Conservation (phyloP, 2,113 vertebrate species). For the Nothobranchius kuhntae region DNA sequence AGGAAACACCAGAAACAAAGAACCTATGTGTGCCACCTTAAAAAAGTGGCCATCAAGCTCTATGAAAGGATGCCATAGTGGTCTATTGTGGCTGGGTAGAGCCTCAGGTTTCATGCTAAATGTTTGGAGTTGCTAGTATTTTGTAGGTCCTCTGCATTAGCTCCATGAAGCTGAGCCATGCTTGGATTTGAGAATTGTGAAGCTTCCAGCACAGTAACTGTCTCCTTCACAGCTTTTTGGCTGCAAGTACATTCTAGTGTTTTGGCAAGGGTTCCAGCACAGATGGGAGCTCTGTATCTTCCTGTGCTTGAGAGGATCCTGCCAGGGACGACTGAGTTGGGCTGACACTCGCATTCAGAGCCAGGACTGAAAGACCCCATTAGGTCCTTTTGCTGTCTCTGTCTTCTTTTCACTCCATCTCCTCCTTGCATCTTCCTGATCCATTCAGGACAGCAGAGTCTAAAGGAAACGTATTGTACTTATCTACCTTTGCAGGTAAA, state of each 20-base stretch:
- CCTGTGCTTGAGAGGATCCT: slow-evolving; percentile 50
- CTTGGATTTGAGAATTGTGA: slow-evolving; percentile 14
- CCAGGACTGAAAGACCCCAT: slow-evolving; percentile 28
- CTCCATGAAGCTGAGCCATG: neutral
- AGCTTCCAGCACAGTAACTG: slow-evolving; percentile 45
- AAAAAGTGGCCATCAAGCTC: slow-evolving; percentile 56
- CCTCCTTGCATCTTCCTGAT: neutral
- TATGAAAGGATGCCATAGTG: slow-evolving; percentile 36
- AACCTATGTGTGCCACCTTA: slow-evolving; percentile 60
- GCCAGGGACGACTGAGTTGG: slow-evolving; percentile 44
- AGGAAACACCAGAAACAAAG: slow-evolving; percentile 56
- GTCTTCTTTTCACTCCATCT: slow-evolving; percentile 1
- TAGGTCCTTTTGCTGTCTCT: slow-evolving; percentile 16
- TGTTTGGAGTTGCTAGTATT: neutral
- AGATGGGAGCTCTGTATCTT: slow-evolving; percentile 66
- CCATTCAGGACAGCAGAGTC: neutral
- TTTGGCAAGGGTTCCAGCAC: slow-evolving; percentile 58
- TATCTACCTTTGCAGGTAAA: neutral
- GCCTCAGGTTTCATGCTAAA: slow-evolving; percentile 29
- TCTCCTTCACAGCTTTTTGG: slow-evolving; percentile 47
- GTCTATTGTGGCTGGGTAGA: slow-evolving; percentile 9
- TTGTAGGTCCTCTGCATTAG: no score
- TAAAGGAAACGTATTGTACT: neutral
- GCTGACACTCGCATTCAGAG: slow-evolving; percentile 45
- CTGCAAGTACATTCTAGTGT: slow-evolving; percentile 26